Conservation (phyloP, 2,113 vertebrate species). For the Corapipo altera region DNA sequence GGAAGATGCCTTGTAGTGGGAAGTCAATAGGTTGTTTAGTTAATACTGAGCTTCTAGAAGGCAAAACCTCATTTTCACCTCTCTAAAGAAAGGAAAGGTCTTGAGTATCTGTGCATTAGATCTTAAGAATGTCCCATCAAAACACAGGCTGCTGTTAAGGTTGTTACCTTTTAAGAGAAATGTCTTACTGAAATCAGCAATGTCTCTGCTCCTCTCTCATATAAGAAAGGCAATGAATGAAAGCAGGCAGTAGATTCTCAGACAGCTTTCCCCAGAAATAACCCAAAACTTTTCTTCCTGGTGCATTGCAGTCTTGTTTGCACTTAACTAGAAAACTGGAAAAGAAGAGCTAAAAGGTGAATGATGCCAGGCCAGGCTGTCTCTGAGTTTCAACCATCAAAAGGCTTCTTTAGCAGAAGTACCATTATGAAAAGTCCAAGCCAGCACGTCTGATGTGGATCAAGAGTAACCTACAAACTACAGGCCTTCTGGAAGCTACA, state of each 20-base stretch:
- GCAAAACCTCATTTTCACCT: conserved; percentile 13
- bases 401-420: neutral
- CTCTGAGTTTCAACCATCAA: neutral
- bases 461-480: neutral
- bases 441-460: neutral
- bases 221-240: neutral
- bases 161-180: conserved; percentile 11
- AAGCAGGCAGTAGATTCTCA: neutral
- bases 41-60: neutral
- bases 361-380: neutral
- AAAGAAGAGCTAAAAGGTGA: neutral
- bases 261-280: neutral
- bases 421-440: neutral
- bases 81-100: neutral
- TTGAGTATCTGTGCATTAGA: neutral
- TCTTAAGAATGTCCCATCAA: conserved; percentile 6
- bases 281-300: neutral
- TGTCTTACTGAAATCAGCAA: neutral
- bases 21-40: conserved; percentile 44
- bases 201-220: neutral
- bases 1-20: neutral
- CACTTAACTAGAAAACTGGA: neutral
- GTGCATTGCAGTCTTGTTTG: conserved; percentile 6
- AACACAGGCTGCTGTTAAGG: neutral
- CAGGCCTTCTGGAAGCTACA: neutral